Evolutionary conservation across 2,888 invertebrate genomes (phyloP).

Genomic region (Trichacis sp.): DNA sequence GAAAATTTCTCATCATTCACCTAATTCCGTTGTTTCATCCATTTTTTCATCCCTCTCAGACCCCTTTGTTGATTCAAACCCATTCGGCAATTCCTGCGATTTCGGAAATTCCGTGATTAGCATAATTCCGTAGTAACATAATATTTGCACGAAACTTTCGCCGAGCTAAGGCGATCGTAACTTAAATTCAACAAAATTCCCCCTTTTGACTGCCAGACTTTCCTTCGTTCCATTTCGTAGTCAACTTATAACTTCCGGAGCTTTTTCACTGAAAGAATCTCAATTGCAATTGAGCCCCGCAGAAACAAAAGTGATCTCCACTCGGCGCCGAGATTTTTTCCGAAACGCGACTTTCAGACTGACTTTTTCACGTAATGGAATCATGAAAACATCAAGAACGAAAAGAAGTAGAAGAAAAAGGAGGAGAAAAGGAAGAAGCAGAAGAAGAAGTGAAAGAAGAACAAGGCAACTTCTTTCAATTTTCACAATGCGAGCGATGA

Average conservation of each 20-base stretch:
- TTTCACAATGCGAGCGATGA: conserved; percentile 4
- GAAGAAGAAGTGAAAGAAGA: neutral
- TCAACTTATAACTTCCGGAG: neutral
- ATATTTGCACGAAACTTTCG: neutral
- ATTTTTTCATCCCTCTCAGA: no score
- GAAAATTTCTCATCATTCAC: no score
- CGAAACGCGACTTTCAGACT: neutral
- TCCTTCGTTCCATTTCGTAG: neutral
- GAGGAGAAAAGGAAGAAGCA: neutral
- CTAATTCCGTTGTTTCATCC: no score
- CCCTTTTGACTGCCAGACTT: conserved; percentile 1
- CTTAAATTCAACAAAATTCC: neutral
- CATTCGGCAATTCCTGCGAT: neutral
- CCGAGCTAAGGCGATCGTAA: neutral
- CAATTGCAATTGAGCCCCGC: neutral
- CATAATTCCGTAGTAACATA: neutral
- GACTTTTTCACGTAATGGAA: neutral
- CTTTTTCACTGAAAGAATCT: neutral
- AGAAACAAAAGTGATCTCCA: neutral
- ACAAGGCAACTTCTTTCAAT: neutral
- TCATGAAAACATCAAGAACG: conserved; percentile 1
- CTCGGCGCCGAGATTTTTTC: neutral
- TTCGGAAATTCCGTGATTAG: neutral
- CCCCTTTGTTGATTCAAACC: no score
- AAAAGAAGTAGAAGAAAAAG: no score